Conservation (phyloP, 2,888 invertebrate species). For the Hylaea fasciaria region DNA sequence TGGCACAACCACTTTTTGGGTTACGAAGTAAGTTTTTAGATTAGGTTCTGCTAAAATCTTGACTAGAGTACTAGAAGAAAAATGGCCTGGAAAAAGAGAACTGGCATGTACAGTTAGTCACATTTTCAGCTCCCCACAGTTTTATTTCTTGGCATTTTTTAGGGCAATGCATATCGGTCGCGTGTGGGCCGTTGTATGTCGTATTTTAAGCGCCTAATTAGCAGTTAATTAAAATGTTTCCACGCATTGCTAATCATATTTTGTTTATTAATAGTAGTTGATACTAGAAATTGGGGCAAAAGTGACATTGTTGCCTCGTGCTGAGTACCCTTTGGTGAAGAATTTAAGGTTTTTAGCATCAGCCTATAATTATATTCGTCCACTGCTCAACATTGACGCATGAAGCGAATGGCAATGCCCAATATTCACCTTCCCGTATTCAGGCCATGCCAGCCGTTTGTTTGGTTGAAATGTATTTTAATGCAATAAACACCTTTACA, state of each 20-base stretch:
- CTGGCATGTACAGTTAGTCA: too few species aligned
- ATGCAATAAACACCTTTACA: too few species aligned
- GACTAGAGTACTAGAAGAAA: neutral
- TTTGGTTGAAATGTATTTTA: too few species aligned
- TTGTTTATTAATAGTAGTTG: constrained; percentile 9
- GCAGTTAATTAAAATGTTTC: constrained; percentile 25
- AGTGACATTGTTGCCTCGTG: too few species aligned
- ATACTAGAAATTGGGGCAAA: constrained; percentile 1
- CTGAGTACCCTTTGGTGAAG: too few species aligned
- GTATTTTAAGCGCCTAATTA: constrained; percentile 30
- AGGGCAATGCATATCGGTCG: constrained; percentile 1
- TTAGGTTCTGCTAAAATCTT: neutral
- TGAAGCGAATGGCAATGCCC: too few species aligned
- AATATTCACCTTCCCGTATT: too few species aligned
- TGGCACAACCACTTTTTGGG: constrained; percentile 15
- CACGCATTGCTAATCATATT: constrained; percentile 19
- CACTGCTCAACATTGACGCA: too few species aligned
- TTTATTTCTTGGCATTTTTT: neutral
- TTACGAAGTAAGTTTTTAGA: constrained; percentile 19
- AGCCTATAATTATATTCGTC: too few species aligned
- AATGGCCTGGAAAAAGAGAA: neutral
- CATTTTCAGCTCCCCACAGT: too few species aligned
- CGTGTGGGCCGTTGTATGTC: constrained; percentile 10
- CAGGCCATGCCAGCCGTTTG: too few species aligned
- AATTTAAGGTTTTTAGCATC: too few species aligned